phyloP scores from a whole-genome alignment of 35 echinoderm and acorn worm species.

The Hemicentrotus pulcherrimus region DNA sequence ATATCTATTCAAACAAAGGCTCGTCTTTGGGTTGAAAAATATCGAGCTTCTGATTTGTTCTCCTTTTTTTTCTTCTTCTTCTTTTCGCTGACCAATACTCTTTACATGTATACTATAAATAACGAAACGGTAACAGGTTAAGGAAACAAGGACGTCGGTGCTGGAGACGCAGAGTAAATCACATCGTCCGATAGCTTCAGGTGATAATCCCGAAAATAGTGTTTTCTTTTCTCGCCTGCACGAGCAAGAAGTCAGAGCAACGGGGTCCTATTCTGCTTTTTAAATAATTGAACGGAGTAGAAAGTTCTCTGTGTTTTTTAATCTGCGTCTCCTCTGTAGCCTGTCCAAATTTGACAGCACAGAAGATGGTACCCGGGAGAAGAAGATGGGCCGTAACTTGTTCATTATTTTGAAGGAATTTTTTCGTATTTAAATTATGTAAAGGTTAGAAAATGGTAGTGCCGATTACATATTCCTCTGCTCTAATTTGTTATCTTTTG shows the following conservation, averaged over 20 bases:
- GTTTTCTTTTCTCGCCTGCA: not conserved
- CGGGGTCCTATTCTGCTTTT: not conserved
- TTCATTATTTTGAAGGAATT: too few species aligned
- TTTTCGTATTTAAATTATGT: too few species aligned
- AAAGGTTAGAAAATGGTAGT: too few species aligned
- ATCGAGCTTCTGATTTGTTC: not conserved
- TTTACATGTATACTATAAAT: not conserved
- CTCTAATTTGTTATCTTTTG: too few species aligned
- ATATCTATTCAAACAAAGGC: too few species aligned
- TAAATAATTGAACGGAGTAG: not conserved
- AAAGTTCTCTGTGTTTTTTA: not conserved
- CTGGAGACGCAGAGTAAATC: not conserved
- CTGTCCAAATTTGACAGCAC: not conserved
- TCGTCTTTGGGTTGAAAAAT: not conserved
- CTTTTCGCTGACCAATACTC: not conserved
- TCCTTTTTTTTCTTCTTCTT: not conserved
- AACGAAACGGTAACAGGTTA: not conserved
- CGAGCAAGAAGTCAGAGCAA: not conserved
- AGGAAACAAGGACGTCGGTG: not conserved
- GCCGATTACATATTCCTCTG: too few species aligned
- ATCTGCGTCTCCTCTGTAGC: not conserved
- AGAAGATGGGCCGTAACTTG: not conserved
- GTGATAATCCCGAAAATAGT: slow-evolving; percentile 39
- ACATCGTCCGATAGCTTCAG: not conserved
- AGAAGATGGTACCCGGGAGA: not conserved